These are phyloP conservation scores for Drosophila paulistorum DNA, from an alignment of 1,140 invertebrate genomes.

Conservation along the genomic window DNA sequence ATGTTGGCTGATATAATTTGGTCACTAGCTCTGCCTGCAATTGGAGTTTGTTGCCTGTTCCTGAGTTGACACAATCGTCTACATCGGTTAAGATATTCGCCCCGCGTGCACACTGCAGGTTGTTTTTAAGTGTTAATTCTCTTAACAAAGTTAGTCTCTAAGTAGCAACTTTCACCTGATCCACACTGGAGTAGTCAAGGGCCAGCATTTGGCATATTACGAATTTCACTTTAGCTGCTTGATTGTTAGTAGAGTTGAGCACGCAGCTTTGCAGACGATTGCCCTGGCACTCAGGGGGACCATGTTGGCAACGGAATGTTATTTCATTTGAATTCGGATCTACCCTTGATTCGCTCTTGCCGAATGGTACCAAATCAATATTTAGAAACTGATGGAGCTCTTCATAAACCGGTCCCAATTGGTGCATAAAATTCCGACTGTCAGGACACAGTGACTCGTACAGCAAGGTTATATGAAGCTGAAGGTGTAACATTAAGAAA, in stretches of 20 bases:
- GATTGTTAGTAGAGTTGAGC: constrained; percentile 83
- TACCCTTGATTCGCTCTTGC: constrained; percentile 86
- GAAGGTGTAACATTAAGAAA: neutral
- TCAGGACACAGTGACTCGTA: constrained; percentile 93
- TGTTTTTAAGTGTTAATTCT: constrained; percentile 29
- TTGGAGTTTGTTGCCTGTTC: constrained; percentile 83
- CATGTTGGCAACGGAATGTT: constrained; percentile 88
- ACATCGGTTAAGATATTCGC: constrained; percentile 78
- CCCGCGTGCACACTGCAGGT: constrained; percentile 83
- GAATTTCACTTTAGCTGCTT: constrained; percentile 83
- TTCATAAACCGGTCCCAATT: constrained; percentile 84
- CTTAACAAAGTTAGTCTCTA: constrained; percentile 36
- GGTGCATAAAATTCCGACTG: constrained; percentile 87
- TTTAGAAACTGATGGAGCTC: constrained; percentile 84
- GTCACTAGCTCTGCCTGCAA: constrained; percentile 85
- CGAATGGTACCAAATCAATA: constrained; percentile 88
- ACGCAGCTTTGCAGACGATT: constrained; percentile 88
- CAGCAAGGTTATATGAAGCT: constrained; percentile 85
- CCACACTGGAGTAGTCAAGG: constrained; percentile 52
- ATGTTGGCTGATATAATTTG: constrained; percentile 82
- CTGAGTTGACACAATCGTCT: constrained; percentile 81
- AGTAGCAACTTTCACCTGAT: constrained; percentile 36
- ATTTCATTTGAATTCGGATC: constrained; percentile 79
- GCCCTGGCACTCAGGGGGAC: constrained; percentile 86
- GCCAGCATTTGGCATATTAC: constrained; percentile 85